Evolutionary conservation across 2,888 invertebrate species (phyloP), one percentile per base, ranked within the genome.

Genomic region (Eupelmus urozonus): DNA sequence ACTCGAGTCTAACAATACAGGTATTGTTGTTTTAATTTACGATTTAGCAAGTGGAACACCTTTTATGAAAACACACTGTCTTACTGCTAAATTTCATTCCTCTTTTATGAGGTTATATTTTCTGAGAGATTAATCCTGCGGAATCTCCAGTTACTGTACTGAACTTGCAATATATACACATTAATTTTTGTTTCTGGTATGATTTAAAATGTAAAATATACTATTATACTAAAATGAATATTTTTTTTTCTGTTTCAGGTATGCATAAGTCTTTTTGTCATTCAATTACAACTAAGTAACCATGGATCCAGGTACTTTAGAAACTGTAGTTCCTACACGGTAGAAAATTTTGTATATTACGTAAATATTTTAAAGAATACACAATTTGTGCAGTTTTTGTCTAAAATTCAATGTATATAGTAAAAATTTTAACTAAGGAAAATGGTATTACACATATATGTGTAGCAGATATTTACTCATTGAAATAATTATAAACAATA

Each of bases 191-290:
- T 13, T n/a, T 49, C 49, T 16, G 3, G 16, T 49, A 49, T 49
- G n/a, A 16, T 49, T 49, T 49, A 49, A n/a, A 49, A 13, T n/a
- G n/a, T n/a, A n/a, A n/a, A n/a, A n/a, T n/a, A n/a, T n/a, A n/a
- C n/a, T n/a, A n/a, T n/a, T n/a, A n/a, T n/a, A 16, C 16, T 45
- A 45, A 45, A 45, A 16, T 45, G 16, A 13, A 16, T 13, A 60
- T 29, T 23, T 16, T 27, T 53, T 49, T 71, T 51, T 53, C 4
- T 71, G 49, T 71, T 71, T 34, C 62, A 71, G 71, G 71, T 71
- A 62, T 51, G 62, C 51, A 23, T 27, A 11, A 25, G 5, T 53
- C 53, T 16, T 45, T 45, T n/a, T 16, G 34, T 63, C 18, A n/a
- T n/a, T 34, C 13, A 9, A 13, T 45, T 45, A 29, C n/a, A 25